A percentile compares a stretch with the other conserved stretches of the same genome.
phyloP scores from a whole-genome alignment of 2,797 vertebrate species.

The Acanthurus lineatus region DNA sequence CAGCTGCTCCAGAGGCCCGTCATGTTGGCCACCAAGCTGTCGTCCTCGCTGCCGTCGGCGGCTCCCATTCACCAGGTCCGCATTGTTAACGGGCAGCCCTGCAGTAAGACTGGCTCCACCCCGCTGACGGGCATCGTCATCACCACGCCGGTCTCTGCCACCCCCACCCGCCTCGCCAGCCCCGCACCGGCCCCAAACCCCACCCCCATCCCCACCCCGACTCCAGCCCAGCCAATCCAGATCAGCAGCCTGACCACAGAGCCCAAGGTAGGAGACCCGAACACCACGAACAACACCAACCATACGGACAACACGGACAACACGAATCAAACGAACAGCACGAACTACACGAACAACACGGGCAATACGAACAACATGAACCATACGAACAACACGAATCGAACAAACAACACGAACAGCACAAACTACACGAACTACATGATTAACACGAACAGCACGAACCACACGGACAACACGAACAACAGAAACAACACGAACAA shows the following conservation, averaged over 20 bases:
- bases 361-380: too few relatives aligned
- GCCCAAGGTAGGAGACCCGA: conserved; percentile 87
- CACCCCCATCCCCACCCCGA: conserved; percentile 62
- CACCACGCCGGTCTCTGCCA: conserved; percentile 86
- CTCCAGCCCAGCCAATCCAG: conserved; percentile 89
- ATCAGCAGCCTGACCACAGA: conserved; percentile 94
- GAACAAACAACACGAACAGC: too few relatives aligned
- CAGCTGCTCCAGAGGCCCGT: conserved; percentile 96
- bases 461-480: too few relatives aligned
- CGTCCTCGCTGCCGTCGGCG: conserved; percentile 90
- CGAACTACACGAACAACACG: too few relatives aligned
- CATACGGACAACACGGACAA: too few relatives aligned
- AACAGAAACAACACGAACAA: too few relatives aligned
- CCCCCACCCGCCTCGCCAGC: conserved; percentile 85
- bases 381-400: too few relatives aligned
- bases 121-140: conserved; percentile 98
- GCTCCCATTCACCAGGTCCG: conserved; percentile 98
- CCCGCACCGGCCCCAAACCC: conserved; percentile 53
- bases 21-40: conserved; percentile 96
- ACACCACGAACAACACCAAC: too few relatives aligned
- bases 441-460: too few relatives aligned
- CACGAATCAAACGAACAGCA: too few relatives aligned
- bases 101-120: conserved; percentile 88
- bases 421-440: too few relatives aligned
- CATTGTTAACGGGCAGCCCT: conserved; percentile 96